phyloP scores from a whole-genome alignment of 2,888 invertebrate genomes.

The Tetragonisca angustula region DNA sequence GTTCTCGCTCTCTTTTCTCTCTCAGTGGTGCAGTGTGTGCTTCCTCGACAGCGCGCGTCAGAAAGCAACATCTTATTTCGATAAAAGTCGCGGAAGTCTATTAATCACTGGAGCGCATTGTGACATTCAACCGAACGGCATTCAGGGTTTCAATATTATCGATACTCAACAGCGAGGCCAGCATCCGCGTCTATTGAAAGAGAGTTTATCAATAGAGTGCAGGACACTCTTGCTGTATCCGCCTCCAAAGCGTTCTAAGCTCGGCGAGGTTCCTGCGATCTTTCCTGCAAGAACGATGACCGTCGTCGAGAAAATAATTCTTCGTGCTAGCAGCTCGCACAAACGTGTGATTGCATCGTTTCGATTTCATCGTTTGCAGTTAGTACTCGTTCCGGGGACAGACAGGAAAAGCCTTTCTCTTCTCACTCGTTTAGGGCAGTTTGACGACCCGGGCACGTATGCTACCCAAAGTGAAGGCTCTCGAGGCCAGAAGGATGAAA shows the following conservation, averaged over 20 bases:
- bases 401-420: not conserved
- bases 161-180: conserved; percentile 70
- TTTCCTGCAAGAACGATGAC: conserved; percentile 35
- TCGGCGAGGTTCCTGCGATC: conserved; percentile 41
- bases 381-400: not conserved
- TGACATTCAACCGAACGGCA: conserved; percentile 67
- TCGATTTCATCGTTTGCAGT: not conserved
- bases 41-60: conserved; percentile 29
- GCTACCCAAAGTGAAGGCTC: conserved; percentile 14
- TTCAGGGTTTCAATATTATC: conserved; percentile 72
- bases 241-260: conserved; percentile 63
- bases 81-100: conserved; percentile 71
- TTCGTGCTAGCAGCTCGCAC: not conserved
- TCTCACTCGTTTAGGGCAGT: not conserved
- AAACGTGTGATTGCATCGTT: not conserved
- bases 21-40: not conserved
- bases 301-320: conserved; percentile 33
- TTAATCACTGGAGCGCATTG: conserved; percentile 69
- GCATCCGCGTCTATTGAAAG: conserved; percentile 70
- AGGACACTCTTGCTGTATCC: conserved; percentile 67
- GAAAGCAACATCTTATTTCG: conserved; percentile 72
- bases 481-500: conserved; percentile 22
- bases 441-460: conserved; percentile 49
- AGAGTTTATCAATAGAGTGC: conserved; percentile 75
- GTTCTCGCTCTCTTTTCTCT: too few relatives aligned